Base-by-base conservation (phyloP, 2,113 vertebrate genomes). In the Nesogale talazaci region DNA sequence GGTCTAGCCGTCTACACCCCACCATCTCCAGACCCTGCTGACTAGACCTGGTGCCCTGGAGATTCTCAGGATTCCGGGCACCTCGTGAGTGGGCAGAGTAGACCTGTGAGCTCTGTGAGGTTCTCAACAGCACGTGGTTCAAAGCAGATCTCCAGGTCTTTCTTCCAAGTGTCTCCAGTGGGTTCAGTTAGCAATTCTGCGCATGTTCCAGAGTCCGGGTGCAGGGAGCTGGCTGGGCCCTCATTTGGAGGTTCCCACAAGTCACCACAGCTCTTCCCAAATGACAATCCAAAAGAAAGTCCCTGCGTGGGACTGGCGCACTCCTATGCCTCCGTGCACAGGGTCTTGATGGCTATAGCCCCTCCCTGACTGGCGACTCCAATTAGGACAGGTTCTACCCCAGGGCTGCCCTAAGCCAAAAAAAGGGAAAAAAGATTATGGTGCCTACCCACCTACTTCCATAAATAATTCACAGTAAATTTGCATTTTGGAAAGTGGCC, bases 401-500 rank as follows among this genome's bases (percentile, higher is more conserved):
- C 25, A 31, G 56, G 22, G 69, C 23, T 23, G 34, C 78, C 34
- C 20, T 57, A 8, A n/a, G 40, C 29, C 34, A 75, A 63, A 82
- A 67, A 59, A 67, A 59, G 69, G 86, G 82, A 22, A 92, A 57
- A 90, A 94, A 40, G 34, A 92, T 25, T 22, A 77, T 65, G 34
- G 63, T 83, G 42, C 31, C 31, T 23, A 70, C 72, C 36, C 75
- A 84, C 63, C 70, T 38, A 29, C 56, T 63, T 79, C 84, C 34
- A 91, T 59, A 89, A 95, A 89, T 92, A 95, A 95, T 92, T 89
- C 94, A 86, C 92, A 95, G 89, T 31, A 79, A 85, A 63, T 94
- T 38, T 86, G 56, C 78, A 84, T 72, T 85, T 89, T 94, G 89
- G 77, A 92, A 95, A 82, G 52, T 0, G 8, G 42, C 57, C 85